A percentile compares a stretch with the other conserved stretches of the same genome.
Conservation (phyloP, 2,888 invertebrate species). For the Agrypnus murinus region DNA sequence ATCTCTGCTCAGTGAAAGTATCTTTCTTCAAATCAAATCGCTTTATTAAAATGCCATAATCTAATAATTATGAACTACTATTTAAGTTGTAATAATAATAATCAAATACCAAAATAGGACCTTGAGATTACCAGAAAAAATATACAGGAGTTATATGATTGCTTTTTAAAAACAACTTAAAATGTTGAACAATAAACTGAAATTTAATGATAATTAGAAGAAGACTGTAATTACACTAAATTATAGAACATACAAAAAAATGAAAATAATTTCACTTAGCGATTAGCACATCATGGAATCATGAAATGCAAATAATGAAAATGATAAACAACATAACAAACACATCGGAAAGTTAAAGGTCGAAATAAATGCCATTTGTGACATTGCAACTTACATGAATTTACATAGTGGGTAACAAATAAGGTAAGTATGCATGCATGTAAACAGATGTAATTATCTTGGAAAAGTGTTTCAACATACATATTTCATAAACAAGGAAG, state of each 20-base stretch:
- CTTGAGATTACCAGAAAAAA: too few species aligned
- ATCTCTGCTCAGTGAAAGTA: too few species aligned
- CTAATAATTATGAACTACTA: too few species aligned
- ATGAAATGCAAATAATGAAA: not conserved
- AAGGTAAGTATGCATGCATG: not conserved
- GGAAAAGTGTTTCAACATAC: too few species aligned
- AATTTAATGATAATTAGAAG: not conserved
- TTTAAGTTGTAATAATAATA: too few species aligned
- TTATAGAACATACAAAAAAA: not conserved
- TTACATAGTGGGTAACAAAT: not conserved
- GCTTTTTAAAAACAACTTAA: not conserved
- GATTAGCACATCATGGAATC: not conserved
- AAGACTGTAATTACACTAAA: not conserved
- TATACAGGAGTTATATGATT: too few species aligned
- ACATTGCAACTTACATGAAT: constrained; percentile 1
- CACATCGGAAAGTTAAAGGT: constrained; percentile 4
- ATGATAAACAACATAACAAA: not conserved
- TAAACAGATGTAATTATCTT: too few species aligned
- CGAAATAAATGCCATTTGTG: not conserved
- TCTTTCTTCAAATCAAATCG: too few species aligned
- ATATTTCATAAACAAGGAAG: too few species aligned
- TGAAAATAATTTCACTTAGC: not conserved
- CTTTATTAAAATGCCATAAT: too few species aligned
- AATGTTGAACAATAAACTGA: not conserved
- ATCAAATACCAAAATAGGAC: too few species aligned